Conservation (phyloP, 2,797 vertebrate species). For the Eurystomus glaucurus region DNA sequence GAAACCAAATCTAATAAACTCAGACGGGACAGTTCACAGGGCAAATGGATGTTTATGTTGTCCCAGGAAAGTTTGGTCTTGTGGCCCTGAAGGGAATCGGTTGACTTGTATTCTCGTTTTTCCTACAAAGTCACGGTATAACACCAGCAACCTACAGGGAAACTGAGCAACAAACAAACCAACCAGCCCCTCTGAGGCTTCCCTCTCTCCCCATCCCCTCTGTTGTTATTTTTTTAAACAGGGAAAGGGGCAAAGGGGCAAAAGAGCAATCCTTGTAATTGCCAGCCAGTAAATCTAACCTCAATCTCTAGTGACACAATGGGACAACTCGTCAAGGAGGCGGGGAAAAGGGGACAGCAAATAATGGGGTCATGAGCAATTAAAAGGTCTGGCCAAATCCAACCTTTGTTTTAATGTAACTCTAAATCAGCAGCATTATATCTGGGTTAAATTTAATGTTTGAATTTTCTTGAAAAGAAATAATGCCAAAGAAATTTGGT, state of each 20-base stretch:
- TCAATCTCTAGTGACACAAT: constrained; percentile 37
- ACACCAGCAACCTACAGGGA: neutral
- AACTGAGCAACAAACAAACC: neutral
- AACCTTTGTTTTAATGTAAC: neutral
- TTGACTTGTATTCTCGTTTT: neutral
- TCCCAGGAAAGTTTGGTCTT: neutral
- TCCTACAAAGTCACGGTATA: neutral
- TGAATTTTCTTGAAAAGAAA: neutral
- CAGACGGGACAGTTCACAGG: neutral
- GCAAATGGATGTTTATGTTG: neutral
- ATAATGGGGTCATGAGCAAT: constrained; percentile 11
- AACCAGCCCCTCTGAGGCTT: neutral
- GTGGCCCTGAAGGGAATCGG: neutral
- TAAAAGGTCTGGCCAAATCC: constrained; percentile 23
- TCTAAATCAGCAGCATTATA: neutral
- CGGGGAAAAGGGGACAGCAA: neutral
- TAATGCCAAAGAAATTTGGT: constrained; percentile 15
- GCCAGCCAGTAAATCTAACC: constrained; percentile 35
- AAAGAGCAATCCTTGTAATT: constrained; percentile 52
- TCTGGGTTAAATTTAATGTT: constrained; percentile 1
- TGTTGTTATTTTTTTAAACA: constrained; percentile 31
- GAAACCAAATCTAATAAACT: neutral
- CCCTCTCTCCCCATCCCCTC: neutral
- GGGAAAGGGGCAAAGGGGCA: neutral
- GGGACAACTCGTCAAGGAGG: neutral